Evolutionary conservation across 1,140 invertebrate species (phyloP).

Genomic region (Mycetomoellerius zeteki): DNA sequence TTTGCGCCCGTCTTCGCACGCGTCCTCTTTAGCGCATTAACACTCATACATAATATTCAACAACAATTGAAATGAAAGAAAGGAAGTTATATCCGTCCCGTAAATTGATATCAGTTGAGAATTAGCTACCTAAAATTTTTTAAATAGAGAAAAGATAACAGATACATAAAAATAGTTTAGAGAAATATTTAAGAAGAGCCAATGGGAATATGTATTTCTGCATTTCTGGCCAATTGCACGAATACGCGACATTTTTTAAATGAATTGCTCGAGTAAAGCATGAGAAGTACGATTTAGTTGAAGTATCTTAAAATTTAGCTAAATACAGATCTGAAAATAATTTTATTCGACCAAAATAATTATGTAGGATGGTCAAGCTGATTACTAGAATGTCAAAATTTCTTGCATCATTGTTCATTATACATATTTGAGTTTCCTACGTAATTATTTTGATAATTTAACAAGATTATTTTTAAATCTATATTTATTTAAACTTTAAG

Average conservation of each 20-base stretch:
- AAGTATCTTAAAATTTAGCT: too few relatives aligned
- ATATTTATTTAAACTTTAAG: too few relatives aligned
- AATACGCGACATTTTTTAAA: background rate
- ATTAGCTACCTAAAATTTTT: background rate
- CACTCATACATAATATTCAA: constrained; percentile 41
- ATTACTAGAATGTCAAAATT: too few relatives aligned
- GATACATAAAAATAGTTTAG: background rate
- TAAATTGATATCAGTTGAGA: background rate
- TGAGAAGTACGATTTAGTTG: too few relatives aligned
- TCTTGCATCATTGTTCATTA: too few relatives aligned
- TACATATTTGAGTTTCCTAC: too few relatives aligned
- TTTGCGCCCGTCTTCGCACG: constrained; percentile 55
- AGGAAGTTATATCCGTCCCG: background rate
- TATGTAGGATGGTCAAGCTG: too few relatives aligned
- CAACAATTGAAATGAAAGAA: background rate
- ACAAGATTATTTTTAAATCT: too few relatives aligned
- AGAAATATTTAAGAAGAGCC: background rate
- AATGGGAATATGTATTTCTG: background rate
- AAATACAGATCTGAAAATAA: too few relatives aligned
- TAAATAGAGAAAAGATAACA: background rate
- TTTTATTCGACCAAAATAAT: too few relatives aligned
- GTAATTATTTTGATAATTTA: too few relatives aligned
- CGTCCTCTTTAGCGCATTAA: constrained; percentile 37
- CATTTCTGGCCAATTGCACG: background rate
- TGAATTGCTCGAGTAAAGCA: background rate